phyloP scores from a whole-genome alignment of 2,113 vertebrate genomes.

The Cricetomys ansorgei region DNA sequence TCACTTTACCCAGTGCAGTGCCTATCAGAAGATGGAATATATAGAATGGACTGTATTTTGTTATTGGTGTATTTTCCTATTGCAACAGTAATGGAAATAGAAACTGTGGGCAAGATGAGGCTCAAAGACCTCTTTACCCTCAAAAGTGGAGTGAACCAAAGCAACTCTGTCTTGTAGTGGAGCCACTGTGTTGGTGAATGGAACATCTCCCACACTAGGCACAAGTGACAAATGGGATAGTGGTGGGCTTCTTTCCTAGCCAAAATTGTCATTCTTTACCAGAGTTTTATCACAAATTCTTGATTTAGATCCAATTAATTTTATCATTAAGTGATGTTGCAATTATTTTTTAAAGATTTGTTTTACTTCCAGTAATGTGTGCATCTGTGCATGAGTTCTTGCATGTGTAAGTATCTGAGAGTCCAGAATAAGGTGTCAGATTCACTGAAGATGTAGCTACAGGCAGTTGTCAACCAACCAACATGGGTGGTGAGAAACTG shows the following conservation, averaged over 20 bases:
- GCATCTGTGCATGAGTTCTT: not conserved
- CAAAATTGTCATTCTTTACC: not conserved
- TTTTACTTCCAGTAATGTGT: not conserved
- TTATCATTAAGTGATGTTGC: not conserved
- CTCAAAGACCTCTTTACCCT: not conserved
- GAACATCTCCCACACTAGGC: rapidly evolving
- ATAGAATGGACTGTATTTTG: not conserved
- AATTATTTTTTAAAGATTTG: not conserved
- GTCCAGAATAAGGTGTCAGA: not conserved
- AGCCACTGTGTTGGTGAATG: not conserved
- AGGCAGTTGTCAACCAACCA: not conserved
- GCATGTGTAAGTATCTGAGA: not conserved
- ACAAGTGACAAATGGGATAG: not conserved
- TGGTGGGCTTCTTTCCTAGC: not conserved
- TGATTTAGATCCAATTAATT: slow-evolving; percentile 4
- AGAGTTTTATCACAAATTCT: not conserved
- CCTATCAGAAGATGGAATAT: not conserved
- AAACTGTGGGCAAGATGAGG: not conserved
- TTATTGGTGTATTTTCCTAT: not conserved
- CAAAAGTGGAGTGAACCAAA: not conserved
- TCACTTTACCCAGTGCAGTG: not conserved
- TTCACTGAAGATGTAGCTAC: not conserved
- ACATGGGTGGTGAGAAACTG: too few relatives aligned
- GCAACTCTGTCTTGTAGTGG: not conserved
- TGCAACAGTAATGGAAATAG: not conserved